Base-by-base conservation (phyloP, 2,888 invertebrate species). In the Stictocephala bisonia region DNA sequence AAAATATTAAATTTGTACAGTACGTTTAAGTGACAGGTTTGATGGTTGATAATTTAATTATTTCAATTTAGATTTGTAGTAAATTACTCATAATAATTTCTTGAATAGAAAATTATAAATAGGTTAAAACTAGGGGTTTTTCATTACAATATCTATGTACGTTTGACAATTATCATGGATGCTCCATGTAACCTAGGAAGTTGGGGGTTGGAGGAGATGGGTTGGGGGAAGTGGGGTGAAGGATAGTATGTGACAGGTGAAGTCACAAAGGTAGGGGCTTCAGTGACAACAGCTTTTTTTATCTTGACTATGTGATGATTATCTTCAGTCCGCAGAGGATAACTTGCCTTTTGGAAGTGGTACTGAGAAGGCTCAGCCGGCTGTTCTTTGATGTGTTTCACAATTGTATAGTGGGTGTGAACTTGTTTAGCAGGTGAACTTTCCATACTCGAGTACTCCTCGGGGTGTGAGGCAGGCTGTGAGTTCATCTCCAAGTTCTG, bases 111-210 rank as follows among this genome's bases (percentile, higher is more conserved):
- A n/a, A n/a, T n/a, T n/a, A n/a, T n/a, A n/a, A n/a, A n/a, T n/a
- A n/a, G n/a, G n/a, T n/a, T n/a, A n/a, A n/a, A n/a, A n/a, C n/a
- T n/a, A n/a, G n/a, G n/a, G n/a, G n/a, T n/a, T n/a, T n/a, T n/a
- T n/a, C n/a, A n/a, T n/a, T n/a, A n/a, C n/a, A n/a, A n/a, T n/a
- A 7, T 7, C 44, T 64, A 64, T 2, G 64, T 13, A 2, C 64
- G 64, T 35, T 64, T 64, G 2, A 64, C 64, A 22, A 64, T 41
- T 4, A 64, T 40, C 26, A 64, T 44, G 15, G 44, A n/a, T n/a
- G 44, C 4, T n/a, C 44, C 31, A 44, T 64, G 44, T 22, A 22
- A 26, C 27, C 64, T 64, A 1, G 64, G 64, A 27, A 41, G 64
- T 15, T 64, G 44, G 2, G 22, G 2, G 22, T 18, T 44, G n/a